Percentiles rank a stretch among this genome's conserved stretches.
phyloP scores from a whole-genome alignment of 2,888 invertebrate species.

The Lypha dubia region DNA sequence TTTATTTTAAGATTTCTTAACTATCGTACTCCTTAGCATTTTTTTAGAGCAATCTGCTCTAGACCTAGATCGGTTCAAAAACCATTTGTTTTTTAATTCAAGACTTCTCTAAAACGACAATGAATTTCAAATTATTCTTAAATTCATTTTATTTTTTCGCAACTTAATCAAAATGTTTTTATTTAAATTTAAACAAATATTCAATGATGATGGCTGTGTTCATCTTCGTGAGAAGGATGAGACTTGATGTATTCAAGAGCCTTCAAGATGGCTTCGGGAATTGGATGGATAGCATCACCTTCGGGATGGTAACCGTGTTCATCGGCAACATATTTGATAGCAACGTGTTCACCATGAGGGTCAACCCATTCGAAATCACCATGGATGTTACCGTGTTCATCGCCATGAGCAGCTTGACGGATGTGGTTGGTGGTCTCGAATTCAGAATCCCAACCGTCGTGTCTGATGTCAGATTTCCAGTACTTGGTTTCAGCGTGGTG shows the following conservation, averaged over 20 bases:
- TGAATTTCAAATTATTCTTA: background rate
- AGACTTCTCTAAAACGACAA: no score
- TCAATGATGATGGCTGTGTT: slow-evolving; percentile 29
- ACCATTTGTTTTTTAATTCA: no score
- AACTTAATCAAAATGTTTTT: background rate
- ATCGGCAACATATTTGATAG: slow-evolving; percentile 78
- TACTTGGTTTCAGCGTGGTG: slow-evolving; percentile 73
- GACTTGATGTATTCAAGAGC: slow-evolving; percentile 84
- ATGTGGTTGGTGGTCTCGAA: slow-evolving; percentile 78
- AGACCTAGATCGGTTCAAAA: no score
- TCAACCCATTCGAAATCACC: slow-evolving; percentile 78
- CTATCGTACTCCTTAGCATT: no score
- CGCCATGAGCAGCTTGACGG: slow-evolving; percentile 74
- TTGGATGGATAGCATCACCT: slow-evolving; percentile 73
- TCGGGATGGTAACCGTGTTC: slow-evolving; percentile 78
- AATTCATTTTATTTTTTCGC: no score
- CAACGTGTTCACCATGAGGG: slow-evolving; percentile 78
- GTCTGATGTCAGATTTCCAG: slow-evolving; percentile 73
- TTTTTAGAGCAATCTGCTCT: no score
- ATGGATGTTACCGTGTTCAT: slow-evolving; percentile 77
- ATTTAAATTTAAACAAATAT: background rate
- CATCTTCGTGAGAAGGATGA: slow-evolving; percentile 76
- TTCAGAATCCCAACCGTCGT: slow-evolving; percentile 76
- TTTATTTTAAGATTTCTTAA: no score
- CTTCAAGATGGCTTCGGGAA: slow-evolving; percentile 74